phyloP scores from a whole-genome alignment of 2,797 vertebrate species.

The Valencia hispanica region DNA sequence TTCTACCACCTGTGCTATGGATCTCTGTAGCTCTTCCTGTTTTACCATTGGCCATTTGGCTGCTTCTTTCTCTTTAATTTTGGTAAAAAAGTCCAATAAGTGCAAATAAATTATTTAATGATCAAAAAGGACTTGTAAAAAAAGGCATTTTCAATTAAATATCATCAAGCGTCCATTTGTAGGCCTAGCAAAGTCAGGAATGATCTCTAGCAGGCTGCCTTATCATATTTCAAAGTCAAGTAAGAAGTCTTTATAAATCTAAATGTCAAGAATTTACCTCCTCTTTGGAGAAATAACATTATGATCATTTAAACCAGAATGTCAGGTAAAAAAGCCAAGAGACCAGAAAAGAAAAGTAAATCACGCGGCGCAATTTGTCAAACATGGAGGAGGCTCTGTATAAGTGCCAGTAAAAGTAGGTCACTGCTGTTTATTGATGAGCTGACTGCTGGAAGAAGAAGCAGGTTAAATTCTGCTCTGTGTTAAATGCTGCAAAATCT shows the following conservation, averaged over 20 bases:
- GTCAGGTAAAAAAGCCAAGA: background rate
- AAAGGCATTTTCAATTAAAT: background rate
- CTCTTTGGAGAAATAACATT: background rate
- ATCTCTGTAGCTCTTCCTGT: too few species aligned
- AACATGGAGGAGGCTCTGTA: background rate
- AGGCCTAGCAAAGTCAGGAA: background rate
- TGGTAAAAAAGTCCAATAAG: too few species aligned
- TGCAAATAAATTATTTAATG: too few species aligned
- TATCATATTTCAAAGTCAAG: background rate
- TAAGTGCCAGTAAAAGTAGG: conserved; percentile 13
- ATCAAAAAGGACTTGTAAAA: too few species aligned
- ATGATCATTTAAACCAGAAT: background rate
- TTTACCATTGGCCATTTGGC: too few species aligned
- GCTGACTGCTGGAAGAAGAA: conserved; percentile 2
- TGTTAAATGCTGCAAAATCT: conserved; percentile 9
- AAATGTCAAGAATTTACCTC: background rate
- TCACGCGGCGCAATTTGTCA: conserved; percentile 5
- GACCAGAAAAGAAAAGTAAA: background rate
- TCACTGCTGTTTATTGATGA: conserved; percentile 14
- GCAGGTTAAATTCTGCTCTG: background rate
- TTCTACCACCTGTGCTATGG: too few species aligned
- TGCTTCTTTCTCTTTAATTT: too few species aligned
- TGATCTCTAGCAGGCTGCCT: background rate
- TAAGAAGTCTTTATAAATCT: background rate
- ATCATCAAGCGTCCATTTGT: background rate